These are phyloP conservation scores for Naja naja DNA, from an alignment of 2,113 vertebrate genomes.

Conservation along the genomic window DNA sequence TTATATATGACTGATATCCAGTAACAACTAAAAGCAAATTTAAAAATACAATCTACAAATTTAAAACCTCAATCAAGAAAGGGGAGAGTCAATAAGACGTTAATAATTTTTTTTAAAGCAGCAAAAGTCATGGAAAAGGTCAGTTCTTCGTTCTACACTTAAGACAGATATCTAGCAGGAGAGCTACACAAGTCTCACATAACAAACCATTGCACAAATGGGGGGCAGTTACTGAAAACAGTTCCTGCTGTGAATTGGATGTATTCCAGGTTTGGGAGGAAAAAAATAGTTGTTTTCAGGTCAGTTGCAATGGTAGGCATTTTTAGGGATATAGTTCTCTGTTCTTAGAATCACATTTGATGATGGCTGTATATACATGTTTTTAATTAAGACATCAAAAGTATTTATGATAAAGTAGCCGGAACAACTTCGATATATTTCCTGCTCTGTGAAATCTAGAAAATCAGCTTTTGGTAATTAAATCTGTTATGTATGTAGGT, in stretches of 20 bases:
- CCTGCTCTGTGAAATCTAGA: not conserved
- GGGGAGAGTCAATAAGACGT: not conserved
- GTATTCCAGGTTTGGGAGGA: not conserved
- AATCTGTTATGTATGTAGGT: too few species aligned
- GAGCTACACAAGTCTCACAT: not conserved
- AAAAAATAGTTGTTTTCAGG: not conserved
- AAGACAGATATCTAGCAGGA: not conserved
- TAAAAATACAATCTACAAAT: not conserved
- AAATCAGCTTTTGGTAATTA: not conserved
- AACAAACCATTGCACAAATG: not conserved
- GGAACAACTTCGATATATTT: not conserved
- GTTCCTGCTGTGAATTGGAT: not conserved
- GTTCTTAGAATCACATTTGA: not conserved
- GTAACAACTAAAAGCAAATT: not conserved
- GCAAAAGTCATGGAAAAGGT: not conserved
- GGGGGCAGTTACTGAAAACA: not conserved
- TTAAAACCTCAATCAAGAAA: not conserved
- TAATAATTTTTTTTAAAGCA: not conserved
- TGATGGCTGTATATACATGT: not conserved
- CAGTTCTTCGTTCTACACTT: not conserved
- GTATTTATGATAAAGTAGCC: not conserved
- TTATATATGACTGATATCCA: not conserved
- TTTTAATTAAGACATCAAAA: not conserved
- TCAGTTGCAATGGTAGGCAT: not conserved
- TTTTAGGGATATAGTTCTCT: not conserved